Percentiles rank a stretch among this genome's conserved stretches.
Conservation (phyloP, 2,113 vertebrate species). For the Suricata suricatta region DNA sequence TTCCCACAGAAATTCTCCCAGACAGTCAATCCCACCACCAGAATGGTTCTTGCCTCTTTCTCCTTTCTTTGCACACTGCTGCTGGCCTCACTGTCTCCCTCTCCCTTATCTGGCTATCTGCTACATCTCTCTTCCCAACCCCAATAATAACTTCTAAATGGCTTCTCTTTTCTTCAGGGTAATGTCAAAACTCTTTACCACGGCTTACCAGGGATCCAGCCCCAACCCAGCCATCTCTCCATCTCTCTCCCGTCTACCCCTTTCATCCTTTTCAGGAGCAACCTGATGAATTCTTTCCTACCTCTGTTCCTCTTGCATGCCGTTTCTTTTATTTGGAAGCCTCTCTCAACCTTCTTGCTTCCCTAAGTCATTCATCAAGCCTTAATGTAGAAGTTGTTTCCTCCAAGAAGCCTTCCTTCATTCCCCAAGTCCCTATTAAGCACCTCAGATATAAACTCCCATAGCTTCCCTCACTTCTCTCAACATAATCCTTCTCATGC, state of each 20-base stretch:
- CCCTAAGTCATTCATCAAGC: neutral
- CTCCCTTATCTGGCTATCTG: neutral
- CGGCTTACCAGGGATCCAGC: neutral
- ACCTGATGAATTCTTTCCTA: neutral
- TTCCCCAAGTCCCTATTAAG: neutral
- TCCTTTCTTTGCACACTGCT: neutral
- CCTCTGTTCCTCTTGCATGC: neutral
- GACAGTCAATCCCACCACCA: neutral
- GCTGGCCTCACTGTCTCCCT: too few species aligned
- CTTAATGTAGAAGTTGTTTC: neutral
- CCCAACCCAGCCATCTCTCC: neutral
- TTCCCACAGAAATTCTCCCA: neutral
- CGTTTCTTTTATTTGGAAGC: neutral
- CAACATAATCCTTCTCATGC: neutral
- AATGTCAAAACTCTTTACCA: neutral
- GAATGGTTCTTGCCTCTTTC: neutral
- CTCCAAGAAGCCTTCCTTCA: neutral
- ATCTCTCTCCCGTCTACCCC: neutral
- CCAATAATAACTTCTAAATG: neutral
- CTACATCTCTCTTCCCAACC: neutral
- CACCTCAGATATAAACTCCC: neutral
- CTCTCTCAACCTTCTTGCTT: neutral
- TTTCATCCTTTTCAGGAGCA: neutral
- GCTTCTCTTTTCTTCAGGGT: neutral
- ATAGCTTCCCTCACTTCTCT: neutral